Evolutionary conservation across 2,888 invertebrate genomes (phyloP), one percentile per base, ranked within the genome.

Genomic region (Melanchra persicariae): DNA sequence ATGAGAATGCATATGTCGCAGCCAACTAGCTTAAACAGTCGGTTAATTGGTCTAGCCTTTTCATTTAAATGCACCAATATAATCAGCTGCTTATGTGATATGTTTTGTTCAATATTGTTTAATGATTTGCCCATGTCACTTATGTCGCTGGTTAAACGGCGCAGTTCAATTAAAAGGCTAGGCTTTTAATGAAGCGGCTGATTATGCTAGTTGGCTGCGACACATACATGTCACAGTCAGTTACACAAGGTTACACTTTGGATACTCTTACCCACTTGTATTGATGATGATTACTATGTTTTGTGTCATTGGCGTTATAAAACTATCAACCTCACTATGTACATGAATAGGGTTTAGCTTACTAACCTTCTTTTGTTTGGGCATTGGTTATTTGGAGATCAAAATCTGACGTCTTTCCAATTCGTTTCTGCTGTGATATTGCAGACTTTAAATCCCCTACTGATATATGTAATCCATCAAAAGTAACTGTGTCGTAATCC

Each of bases 361-460:
- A 73, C 90, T 85, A 64, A 99, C 99, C 99, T 98, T 99, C 98
- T 96, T 99, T 98, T 75, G 99, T 99, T 95, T 99, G 99, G 68
- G 99, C 99, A 97, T 99, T 99, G 51, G 98, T 99, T 78, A 99
- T 98, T 95, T 99, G 98, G 72, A 99, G 96, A 96, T 99, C 99
- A 93, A 99, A 99, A 94, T 99, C 99, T 0, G 98, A 98, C 78
- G 98, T 98, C 93, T 98, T 99, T 66, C 98, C 99, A 88, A 99
- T 98, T 68, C 98, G 97, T 93, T 99, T 99, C 93, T 99, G 99
- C 88, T 98, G 98, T 77, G 99, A 97, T 86, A 99, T 99, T 67
- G 98, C 97, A 89, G 98, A 98, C 95, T 99, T 99, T 82, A 99
- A 96, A 92, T 99, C 99, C 59, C 97, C 98, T 84, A 99, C 98